Conservation (phyloP, 1,140 invertebrate genomes). For the Arctopsyche grandis region DNA sequence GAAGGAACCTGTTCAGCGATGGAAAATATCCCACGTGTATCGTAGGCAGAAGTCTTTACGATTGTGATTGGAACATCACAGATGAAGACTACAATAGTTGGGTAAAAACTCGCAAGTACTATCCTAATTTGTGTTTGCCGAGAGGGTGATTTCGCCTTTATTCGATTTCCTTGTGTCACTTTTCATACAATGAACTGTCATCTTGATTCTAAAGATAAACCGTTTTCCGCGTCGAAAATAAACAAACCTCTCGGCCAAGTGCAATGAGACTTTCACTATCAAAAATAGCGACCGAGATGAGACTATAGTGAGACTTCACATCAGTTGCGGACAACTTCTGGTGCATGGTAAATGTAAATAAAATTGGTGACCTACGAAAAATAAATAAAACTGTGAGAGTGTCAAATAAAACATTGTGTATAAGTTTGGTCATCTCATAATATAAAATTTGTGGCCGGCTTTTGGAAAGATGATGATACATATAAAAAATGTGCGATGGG, state of each 20-base stretch:
- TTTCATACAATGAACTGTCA: not conserved
- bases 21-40: conserved; percentile 8
- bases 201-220: not conserved
- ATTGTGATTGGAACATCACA: not conserved
- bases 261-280: conserved; percentile 16
- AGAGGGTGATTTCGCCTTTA: not conserved
- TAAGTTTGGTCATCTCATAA: too few relatives aligned
- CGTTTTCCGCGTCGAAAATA: conserved; percentile 4
- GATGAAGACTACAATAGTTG: not conserved
- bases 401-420: too few relatives aligned
- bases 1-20: not conserved
- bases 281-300: not conserved
- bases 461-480: too few relatives aligned
- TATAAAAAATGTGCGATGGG: too few relatives aligned
- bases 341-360: not conserved
- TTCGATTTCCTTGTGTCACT: too few relatives aligned
- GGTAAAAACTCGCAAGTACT: not conserved
- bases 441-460: too few relatives aligned
- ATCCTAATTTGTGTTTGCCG: not conserved
- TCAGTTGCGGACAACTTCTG: not conserved
- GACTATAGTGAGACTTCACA: not conserved
- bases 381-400: too few relatives aligned
- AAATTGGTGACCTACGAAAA: too few relatives aligned
- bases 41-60: not conserved
- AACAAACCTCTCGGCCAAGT: conserved; percentile 22